phyloP scores from a whole-genome alignment of 2,888 invertebrate species.

The Alcis repandata region DNA sequence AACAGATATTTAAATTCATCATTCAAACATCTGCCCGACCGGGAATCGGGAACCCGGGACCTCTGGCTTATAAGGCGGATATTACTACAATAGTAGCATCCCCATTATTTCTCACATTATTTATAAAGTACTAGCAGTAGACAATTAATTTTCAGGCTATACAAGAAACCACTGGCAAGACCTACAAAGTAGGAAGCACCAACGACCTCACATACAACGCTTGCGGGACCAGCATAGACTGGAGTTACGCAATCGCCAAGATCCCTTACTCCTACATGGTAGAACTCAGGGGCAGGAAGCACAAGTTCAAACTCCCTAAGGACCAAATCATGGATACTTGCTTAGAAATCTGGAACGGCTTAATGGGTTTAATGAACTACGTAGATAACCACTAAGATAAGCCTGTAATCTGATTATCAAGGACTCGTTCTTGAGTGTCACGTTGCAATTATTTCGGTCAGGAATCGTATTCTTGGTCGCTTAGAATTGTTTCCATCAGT shows the following conservation, averaged over 20 bases:
- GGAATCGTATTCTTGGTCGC: not conserved
- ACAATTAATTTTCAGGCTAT: slow-evolving; percentile 73
- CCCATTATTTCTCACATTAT: no score
- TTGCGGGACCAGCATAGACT: slow-evolving; percentile 79
- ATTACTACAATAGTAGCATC: no score
- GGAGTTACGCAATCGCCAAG: slow-evolving; percentile 78
- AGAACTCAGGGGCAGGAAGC: slow-evolving; percentile 72
- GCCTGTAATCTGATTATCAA: no score
- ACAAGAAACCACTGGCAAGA: slow-evolving; percentile 69
- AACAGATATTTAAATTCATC: no score
- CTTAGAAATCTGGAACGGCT: slow-evolving; percentile 71
- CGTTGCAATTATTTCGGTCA: not conserved
- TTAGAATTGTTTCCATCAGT: no score
- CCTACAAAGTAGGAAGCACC: slow-evolving; percentile 78
- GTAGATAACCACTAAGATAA: slow-evolving; percentile 60
- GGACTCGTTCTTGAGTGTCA: not conserved
- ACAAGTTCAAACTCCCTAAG: slow-evolving; percentile 72
- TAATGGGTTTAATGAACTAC: slow-evolving; percentile 71
- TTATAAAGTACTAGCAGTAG: no score
- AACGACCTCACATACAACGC: slow-evolving; percentile 79
- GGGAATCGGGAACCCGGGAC: no score
- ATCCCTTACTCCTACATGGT: slow-evolving; percentile 81
- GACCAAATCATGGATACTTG: slow-evolving; percentile 75
- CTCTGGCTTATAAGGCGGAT: no score
- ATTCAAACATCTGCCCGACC: no score